phyloP scores from a whole-genome alignment of 2,797 vertebrate genomes.

The Hippocampus kuda region DNA sequence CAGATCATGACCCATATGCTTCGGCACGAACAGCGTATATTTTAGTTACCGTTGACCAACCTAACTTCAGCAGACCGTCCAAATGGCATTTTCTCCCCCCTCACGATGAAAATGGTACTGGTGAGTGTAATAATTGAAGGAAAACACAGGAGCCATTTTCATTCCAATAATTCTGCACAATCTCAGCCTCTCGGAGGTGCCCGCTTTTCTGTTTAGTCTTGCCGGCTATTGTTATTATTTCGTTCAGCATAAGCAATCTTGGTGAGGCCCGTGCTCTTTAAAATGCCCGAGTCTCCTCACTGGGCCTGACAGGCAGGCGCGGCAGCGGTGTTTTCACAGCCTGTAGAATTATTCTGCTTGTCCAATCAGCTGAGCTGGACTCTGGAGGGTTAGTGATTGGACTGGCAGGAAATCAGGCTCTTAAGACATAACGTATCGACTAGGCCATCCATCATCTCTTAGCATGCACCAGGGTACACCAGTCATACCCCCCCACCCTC shows the following conservation, averaged over 20 bases:
- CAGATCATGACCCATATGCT: constrained; percentile 54
- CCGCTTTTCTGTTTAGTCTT: constrained; percentile 64
- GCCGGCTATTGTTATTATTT: constrained; percentile 69
- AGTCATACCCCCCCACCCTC: constrained; percentile 59
- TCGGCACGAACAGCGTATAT: constrained; percentile 46
- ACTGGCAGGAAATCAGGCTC: constrained; percentile 99
- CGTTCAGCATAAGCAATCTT: constrained; percentile 58
- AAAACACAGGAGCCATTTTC: constrained; percentile 49
- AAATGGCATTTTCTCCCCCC: constrained; percentile 25
- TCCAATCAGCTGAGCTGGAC: constrained; percentile 92
- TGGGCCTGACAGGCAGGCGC: constrained; percentile 75
- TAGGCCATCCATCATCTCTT: constrained; percentile 99
- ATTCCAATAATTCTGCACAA: constrained; percentile 50
- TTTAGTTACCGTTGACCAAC: constrained; percentile 38
- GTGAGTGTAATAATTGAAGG: constrained; percentile 57
- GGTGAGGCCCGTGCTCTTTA: constrained; percentile 60
- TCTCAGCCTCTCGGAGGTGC: constrained; percentile 46
- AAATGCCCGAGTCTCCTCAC: constrained; percentile 67
- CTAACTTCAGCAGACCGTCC: constrained; percentile 30
- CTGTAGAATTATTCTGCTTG: constrained; percentile 91
- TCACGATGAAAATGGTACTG: constrained; percentile 22
- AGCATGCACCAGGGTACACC: constrained; percentile 84
- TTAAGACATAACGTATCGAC: constrained; percentile 99
- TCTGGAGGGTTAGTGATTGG: constrained; percentile 96
- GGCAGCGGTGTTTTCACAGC: constrained; percentile 89